Percentiles rank a stretch among this genome's conserved stretches.
phyloP scores from a whole-genome alignment of 2,113 vertebrate species.

The Gymnarchus niloticus region DNA sequence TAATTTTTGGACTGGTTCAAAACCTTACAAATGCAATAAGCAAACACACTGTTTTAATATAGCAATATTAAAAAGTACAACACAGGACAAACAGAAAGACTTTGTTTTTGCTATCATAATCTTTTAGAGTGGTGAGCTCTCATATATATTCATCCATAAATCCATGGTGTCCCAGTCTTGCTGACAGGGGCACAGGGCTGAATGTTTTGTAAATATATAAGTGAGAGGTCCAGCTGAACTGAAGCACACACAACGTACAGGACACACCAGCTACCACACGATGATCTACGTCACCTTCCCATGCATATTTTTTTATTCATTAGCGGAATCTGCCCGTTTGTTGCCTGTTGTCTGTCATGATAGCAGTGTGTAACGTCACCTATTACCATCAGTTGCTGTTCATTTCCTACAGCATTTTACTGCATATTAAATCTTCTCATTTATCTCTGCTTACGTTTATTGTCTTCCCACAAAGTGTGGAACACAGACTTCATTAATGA shows the following conservation, averaged over 20 bases:
- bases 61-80: constrained; percentile 99
- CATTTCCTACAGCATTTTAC: not conserved
- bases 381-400: not conserved
- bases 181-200: constrained; percentile 37
- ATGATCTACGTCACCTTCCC: not conserved
- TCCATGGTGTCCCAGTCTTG: too few species aligned
- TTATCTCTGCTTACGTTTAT: not conserved
- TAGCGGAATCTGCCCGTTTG: not conserved
- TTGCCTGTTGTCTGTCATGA: not conserved
- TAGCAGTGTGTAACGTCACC: not conserved
- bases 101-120: constrained; percentile 99
- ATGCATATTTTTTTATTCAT: constrained; percentile 2
- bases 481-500: not conserved
- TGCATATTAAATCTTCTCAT: not conserved
- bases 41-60: constrained; percentile 99
- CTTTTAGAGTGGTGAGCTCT: constrained; percentile 80
- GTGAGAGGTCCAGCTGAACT: not conserved
- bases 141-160: too few species aligned
- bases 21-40: constrained; percentile 99
- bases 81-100: constrained; percentile 99
- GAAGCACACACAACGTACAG: not conserved
- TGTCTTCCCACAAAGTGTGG: not conserved
- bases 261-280: not conserved
- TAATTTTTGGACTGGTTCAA: constrained; percentile 98
- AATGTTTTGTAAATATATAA: not conserved